Evolutionary conservation across 2,888 invertebrate genomes (phyloP).

Genomic region (Agrenia bidenticulata): DNA sequence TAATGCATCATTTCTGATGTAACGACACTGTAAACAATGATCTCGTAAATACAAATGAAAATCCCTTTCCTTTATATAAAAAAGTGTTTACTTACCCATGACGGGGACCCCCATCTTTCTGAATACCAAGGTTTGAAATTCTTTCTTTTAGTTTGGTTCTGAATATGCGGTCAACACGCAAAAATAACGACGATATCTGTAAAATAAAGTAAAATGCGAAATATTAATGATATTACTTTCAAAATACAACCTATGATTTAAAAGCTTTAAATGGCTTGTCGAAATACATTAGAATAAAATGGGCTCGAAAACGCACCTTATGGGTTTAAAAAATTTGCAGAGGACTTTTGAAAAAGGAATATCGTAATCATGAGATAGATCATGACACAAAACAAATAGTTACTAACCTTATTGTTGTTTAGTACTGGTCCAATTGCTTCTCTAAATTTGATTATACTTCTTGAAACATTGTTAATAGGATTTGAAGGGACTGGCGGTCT

Average conservation of each 20-base stretch:
- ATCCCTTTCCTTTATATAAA: too few species aligned
- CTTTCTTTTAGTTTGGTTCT: constrained; percentile 83
- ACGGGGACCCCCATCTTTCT: constrained; percentile 94
- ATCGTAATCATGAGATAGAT: not conserved
- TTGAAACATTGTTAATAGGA: constrained; percentile 80
- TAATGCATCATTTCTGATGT: constrained; percentile 89
- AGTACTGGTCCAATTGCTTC: constrained; percentile 51
- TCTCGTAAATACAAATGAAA: constrained; percentile 2
- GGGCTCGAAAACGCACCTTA: too few species aligned
- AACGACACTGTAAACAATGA: constrained; percentile 64
- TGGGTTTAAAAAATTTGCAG: too few species aligned
- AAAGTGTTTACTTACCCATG: constrained; percentile 66
- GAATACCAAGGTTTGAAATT: constrained; percentile 79
- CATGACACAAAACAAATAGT: too few species aligned
- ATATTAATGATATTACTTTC: too few species aligned
- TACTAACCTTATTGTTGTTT: constrained; percentile 47
- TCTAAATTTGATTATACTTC: constrained; percentile 49
- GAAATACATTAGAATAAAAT: too few species aligned
- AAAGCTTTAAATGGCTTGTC: too few species aligned
- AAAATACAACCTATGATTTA: too few species aligned
- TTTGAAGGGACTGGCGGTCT: constrained; percentile 93
- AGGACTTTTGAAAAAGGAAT: too few species aligned
- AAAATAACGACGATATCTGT: constrained; percentile 70
- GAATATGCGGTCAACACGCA: constrained; percentile 79
- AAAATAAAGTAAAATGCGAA: too few species aligned